These are phyloP conservation scores for Aurelia aurita complex sp. Pacific DNA, from an alignment of 30 jellyfish, hydroid and myxozoan species.

Conservation along the genomic window DNA sequence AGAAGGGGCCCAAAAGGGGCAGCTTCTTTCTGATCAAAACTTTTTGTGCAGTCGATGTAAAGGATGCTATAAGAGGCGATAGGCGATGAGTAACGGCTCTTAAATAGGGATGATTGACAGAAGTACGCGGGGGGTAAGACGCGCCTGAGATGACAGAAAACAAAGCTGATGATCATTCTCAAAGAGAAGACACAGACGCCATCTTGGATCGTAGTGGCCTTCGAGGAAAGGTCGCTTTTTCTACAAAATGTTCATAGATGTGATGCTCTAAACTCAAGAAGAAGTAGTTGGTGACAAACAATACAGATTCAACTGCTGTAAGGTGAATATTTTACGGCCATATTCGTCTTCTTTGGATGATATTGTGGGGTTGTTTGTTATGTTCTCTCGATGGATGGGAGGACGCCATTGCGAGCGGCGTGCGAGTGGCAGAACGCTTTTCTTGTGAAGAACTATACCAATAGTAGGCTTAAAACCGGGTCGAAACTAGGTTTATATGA, in stretches of 20 bases:
- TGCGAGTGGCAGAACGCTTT: neutral
- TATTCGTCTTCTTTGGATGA: neutral
- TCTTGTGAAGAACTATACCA: neutral
- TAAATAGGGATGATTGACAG: constrained; percentile 73
- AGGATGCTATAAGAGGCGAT: neutral
- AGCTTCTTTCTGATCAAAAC: too few species aligned
- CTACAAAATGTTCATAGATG: neutral
- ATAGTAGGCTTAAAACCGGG: too few species aligned
- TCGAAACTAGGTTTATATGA: too few species aligned
- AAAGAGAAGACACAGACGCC: constrained; percentile 69
- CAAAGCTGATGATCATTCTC: constrained; percentile 74
- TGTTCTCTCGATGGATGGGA: neutral
- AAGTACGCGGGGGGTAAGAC: constrained; percentile 93
- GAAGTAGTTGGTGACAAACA: neutral
- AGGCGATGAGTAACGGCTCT: constrained; percentile 59
- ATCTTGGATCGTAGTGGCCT: constrained; percentile 32
- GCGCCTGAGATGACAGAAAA: constrained; percentile 90
- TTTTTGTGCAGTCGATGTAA: too few species aligned
- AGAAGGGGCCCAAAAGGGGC: too few species aligned
- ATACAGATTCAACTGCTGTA: neutral
- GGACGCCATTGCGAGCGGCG: neutral
- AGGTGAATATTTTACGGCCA: neutral
- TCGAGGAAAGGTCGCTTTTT: neutral
- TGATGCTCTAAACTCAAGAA: neutral
- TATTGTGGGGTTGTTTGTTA: neutral